Conservation (phyloP, 2,113 vertebrate species). For the Bos indicus region DNA sequence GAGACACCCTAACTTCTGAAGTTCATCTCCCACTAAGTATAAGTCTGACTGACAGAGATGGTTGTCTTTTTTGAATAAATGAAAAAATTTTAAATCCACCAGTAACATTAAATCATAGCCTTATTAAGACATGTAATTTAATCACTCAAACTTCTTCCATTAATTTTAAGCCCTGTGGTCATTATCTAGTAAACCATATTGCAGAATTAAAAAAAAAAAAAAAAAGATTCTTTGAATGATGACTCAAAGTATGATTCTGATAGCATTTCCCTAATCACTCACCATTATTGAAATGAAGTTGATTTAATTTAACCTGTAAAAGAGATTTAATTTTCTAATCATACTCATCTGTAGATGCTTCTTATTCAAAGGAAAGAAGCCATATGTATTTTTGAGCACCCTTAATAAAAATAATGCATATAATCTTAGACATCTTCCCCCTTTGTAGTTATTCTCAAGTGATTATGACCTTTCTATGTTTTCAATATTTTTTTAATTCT, state of each 20-base stretch:
- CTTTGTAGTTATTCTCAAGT: conserved; percentile 52
- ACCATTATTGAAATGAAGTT: conserved; percentile 74
- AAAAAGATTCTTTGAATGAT: conserved; percentile 60
- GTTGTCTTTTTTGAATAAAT: conserved; percentile 39
- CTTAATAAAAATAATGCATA: conserved; percentile 80
- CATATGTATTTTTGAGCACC: conserved; percentile 73
- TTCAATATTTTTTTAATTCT: background rate
- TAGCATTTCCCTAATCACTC: conserved; percentile 78
- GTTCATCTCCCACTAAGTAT: background rate
- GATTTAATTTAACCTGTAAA: conserved; percentile 78
- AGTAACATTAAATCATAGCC: conserved; percentile 42
- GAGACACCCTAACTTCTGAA: background rate
- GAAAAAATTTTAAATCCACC: conserved; percentile 13
- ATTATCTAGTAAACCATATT: conserved; percentile 54
- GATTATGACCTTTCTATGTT: conserved; percentile 48
- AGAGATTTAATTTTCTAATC: conserved; percentile 74
- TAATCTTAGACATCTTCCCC: conserved; percentile 65
- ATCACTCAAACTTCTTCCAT: conserved; percentile 57
- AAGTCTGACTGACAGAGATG: background rate
- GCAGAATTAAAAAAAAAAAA: conserved; percentile 30
- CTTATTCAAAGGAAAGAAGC: conserved; percentile 74
- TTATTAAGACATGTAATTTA: conserved; percentile 59
- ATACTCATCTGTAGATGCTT: conserved; percentile 75
- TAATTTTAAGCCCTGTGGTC: conserved; percentile 65
- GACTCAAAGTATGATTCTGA: conserved; percentile 62